Evolutionary conservation across 2,797 vertebrate genomes (phyloP).

Genomic region (Astyanax mexicanus): DNA sequence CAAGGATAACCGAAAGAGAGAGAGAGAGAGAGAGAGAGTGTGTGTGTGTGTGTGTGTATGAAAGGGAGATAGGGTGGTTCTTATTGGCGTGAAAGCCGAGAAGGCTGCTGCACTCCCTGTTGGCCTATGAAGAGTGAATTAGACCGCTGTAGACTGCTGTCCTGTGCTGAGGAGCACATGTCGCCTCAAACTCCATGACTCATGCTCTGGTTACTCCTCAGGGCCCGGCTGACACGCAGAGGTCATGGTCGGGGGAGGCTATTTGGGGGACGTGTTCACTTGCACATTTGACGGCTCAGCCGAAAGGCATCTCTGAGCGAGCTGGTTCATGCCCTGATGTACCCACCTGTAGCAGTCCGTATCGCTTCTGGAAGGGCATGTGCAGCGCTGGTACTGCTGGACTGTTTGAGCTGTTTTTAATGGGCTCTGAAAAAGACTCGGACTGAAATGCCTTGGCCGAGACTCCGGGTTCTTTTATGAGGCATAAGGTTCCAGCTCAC

Average conservation of each 20-base stretch:
- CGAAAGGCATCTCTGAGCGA: not conserved
- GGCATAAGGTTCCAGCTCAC: slow-evolving; percentile 27
- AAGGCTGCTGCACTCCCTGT: slow-evolving; percentile 38
- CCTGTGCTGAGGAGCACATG: slow-evolving; percentile 44
- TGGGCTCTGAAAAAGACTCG: slow-evolving; percentile 45
- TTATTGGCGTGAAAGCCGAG: slow-evolving; percentile 40
- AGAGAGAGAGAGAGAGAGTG: not conserved
- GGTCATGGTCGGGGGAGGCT: slow-evolving; percentile 47
- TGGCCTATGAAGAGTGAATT: slow-evolving; percentile 50
- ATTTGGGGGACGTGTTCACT: slow-evolving; percentile 20
- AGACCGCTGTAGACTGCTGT: slow-evolving; percentile 46
- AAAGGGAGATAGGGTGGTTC: slow-evolving; percentile 5
- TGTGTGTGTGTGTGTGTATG: not conserved
- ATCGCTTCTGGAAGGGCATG: slow-evolving; percentile 36
- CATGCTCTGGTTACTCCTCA: slow-evolving; percentile 40
- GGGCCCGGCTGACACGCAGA: slow-evolving; percentile 43
- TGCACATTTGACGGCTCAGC: not conserved
- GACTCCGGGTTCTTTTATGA: slow-evolving; percentile 40
- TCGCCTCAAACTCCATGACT: slow-evolving; percentile 46
- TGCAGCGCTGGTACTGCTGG: slow-evolving; percentile 25
- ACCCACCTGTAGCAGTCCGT: slow-evolving; percentile 31
- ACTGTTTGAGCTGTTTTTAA: slow-evolving; percentile 48
- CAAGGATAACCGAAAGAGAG: not conserved
- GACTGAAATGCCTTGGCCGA: slow-evolving; percentile 28
- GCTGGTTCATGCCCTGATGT: slow-evolving; percentile 6